Conservation (phyloP, 2,797 vertebrate genomes). For the Kryptolebias ocellatus region DNA sequence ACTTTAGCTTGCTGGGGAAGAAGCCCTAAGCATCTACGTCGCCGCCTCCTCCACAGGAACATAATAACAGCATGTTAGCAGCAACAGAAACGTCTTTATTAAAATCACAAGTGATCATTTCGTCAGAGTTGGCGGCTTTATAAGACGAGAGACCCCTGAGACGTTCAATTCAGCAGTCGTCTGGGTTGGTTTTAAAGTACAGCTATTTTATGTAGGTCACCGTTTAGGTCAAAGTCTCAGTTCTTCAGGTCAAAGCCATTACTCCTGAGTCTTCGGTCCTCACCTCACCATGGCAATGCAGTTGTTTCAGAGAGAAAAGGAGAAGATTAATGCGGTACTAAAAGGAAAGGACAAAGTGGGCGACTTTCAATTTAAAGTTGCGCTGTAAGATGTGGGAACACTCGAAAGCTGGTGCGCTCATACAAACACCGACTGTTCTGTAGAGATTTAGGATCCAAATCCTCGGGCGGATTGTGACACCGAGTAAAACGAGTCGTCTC, state of each 20-base stretch:
- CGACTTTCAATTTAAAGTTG: conserved; percentile 22
- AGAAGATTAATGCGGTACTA: conserved; percentile 38
- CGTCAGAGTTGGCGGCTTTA: conserved; percentile 25
- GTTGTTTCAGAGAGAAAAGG: conserved; percentile 23
- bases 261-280: conserved; percentile 37
- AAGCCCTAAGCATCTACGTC: conserved; percentile 35
- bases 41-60: conserved; percentile 37
- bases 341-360: conserved; percentile 18
- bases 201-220: conserved; percentile 30
- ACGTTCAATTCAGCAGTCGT: background rate
- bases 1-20: conserved; percentile 49
- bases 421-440: background rate
- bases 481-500: too few species aligned
- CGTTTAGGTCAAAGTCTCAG: background rate
- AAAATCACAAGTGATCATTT: conserved; percentile 47
- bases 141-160: conserved; percentile 37
- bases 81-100: conserved; percentile 30
- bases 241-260: conserved; percentile 56
- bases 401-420: conserved; percentile 52
- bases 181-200: background rate
- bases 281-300: conserved; percentile 33
- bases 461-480: background rate
- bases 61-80: conserved; percentile 38
- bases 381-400: conserved; percentile 41
- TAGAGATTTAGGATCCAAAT: background rate